Evolutionary conservation across 2,113 vertebrate genomes (phyloP), one percentile per base, ranked within the genome.

Genomic region (Scomber japonicus): DNA sequence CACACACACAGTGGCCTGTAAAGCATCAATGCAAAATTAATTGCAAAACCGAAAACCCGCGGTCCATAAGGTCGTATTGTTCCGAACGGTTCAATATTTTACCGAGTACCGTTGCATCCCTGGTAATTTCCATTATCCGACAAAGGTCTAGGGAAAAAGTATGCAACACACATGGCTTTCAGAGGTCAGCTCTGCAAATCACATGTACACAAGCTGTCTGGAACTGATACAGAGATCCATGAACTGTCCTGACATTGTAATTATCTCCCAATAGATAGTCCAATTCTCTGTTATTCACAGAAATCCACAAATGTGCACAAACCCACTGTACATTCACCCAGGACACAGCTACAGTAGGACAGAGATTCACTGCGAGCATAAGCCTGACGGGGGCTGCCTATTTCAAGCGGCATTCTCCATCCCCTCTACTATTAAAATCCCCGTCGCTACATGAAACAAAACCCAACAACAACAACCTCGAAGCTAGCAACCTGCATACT

Each of bases 121-220:
- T 21, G 1, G 21, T 21, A 21, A 51, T 30, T 76, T 62, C 17
- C 57, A 48, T 73, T 55, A 51, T 55, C n/a, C 19, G 62, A 62
- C 21, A 67, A 16, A 44, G 24, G 45, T 5, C 19, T 15, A 40
- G 63, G 51, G 53, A 59, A 69, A 48, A 49, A 21, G 35, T 9
- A 50, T 73, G 68, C 40, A 46, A 48, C 64, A 13, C 50, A 55
- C 1, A 78, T 16, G n/a, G 84, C 78, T 64, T 80, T 65, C 14
- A 1, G 59, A 55, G 74, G 85, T 80, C 71, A 77, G 69, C 48
- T 55, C 66, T 63, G 49, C n/a, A 71, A 83, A 80, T 79, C 51
- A 59, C 69, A 71, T 71, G 72, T 78, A 81, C 66, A 75, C 80
- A 81, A 77, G 59, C 59, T 80, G 57, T 59, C 53, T 71, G 82